These are phyloP conservation scores for Apotomis turbidana DNA, from an alignment of 2,888 invertebrate species.

Conservation along the genomic window DNA sequence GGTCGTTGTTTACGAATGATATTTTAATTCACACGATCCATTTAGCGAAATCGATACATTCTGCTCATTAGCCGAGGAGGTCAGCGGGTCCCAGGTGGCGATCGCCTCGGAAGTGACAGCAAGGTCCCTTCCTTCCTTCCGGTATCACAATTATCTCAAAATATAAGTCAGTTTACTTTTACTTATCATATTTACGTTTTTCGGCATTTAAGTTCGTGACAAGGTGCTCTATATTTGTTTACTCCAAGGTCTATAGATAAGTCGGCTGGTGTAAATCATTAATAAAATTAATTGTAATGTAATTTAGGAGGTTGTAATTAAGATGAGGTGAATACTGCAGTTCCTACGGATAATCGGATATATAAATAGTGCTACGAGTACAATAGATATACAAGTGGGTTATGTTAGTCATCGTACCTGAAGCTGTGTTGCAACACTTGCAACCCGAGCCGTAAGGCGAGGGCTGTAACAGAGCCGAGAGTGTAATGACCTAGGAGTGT, in stretches of 20 bases:
- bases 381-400: too few species aligned
- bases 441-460: too few species aligned
- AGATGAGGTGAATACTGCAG: neutral
- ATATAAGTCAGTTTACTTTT: conserved; percentile 30
- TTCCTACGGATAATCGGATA: neutral
- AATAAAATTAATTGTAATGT: neutral
- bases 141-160: conserved; percentile 54
- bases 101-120: conserved; percentile 67
- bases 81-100: conserved; percentile 55
- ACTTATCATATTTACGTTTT: conserved; percentile 27
- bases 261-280: neutral
- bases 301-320: neutral
- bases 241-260: conserved; percentile 34
- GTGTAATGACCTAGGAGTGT: too few species aligned
- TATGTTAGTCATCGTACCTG: too few species aligned
- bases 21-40: conserved; percentile 13
- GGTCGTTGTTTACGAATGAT: conserved; percentile 20
- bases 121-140: conserved; percentile 77
- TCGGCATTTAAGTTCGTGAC: conserved; percentile 25
- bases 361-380: neutral
- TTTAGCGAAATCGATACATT: conserved; percentile 38
- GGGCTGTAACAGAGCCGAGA: too few species aligned
- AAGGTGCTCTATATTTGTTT: conserved; percentile 23
- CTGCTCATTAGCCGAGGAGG: conserved; percentile 48
- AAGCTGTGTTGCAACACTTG: too few species aligned